A percentile compares a stretch with the other conserved stretches of the same genome.
Conservation (phyloP, 2,797 vertebrate genomes). For the Antrozous pallidus region DNA sequence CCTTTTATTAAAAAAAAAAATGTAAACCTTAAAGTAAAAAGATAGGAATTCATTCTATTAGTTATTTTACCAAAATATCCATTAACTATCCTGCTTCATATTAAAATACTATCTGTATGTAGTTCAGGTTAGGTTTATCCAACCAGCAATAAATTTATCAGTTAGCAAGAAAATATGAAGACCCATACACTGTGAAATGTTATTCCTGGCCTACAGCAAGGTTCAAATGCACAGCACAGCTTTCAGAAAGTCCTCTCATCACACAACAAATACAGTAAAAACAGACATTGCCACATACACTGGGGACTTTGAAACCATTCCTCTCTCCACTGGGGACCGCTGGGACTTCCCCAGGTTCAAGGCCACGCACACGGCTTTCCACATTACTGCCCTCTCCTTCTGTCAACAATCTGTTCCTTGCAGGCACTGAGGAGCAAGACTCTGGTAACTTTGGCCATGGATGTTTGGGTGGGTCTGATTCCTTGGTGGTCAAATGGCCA, state of each 20-base stretch:
- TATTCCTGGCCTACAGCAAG: constrained; percentile 23
- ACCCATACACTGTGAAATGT: not conserved
- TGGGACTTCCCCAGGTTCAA: constrained; percentile 88
- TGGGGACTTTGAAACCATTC: constrained; percentile 69
- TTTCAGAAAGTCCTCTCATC: constrained; percentile 39
- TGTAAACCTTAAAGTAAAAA: not conserved
- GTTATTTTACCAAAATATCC: constrained; percentile 3
- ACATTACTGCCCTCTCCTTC: constrained; percentile 82
- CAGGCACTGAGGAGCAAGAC: constrained; percentile 61
- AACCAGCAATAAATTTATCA: not conserved
- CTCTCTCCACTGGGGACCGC: constrained; percentile 78
- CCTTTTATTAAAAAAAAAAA: not conserved
- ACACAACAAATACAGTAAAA: constrained; percentile 62
- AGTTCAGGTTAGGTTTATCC: not conserved
- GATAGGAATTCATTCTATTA: not conserved
- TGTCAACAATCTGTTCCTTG: constrained; percentile 76
- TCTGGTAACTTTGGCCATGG: constrained; percentile 1
- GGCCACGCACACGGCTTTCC: constrained; percentile 81
- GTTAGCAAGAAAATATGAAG: not conserved
- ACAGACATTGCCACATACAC: constrained; percentile 74
- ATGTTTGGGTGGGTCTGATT: not conserved
- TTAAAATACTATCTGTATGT: not conserved
- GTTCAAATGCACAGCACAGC: not conserved
- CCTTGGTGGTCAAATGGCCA: constrained; percentile 11
- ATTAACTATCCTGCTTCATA: not conserved